Base-by-base conservation (phyloP, 2,888 invertebrate genomes). In the Unio pictorum region DNA sequence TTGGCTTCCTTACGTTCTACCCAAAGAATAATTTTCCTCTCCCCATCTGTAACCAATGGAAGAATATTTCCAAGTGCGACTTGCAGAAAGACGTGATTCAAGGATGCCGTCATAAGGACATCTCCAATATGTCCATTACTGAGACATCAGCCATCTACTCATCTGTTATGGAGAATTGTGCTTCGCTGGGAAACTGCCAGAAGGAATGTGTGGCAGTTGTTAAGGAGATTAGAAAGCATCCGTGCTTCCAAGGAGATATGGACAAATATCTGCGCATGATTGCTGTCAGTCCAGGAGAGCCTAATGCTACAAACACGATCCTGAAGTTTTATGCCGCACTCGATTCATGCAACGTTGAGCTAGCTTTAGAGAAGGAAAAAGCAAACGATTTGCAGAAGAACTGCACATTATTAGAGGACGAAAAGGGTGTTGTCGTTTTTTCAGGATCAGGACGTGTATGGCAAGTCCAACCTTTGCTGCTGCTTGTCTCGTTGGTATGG, bases 1-100 rank as follows among this genome's bases (percentile, higher is more conserved):
- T 67, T 60, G 80, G 76, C 4, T 84, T 83, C 72, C 11, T 86
- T 23, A 77, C 76, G 26, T 76, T 78, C 64, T 84, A 84, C 71
- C 83, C 84, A 0, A 66, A 61, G 58, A 57, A 74, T 55, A 78
- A 77, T 54, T 45, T 45, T 45, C 45, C 67, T 56, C 18, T 11
- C 59, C 26, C 57, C 59, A 68, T 8, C 5, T 71, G 71, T 54
- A 64, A 62, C 0, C 55, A 68, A 1, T 61, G 34, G n/a, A 55
- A 57, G 4, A 68, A 61, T 61, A 30, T 69, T 17, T 64, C 61
- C 18, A 5, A 30, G 1, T 71, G 74, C 55, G 73, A 71, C 60
- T 45, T 30, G 7, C 56, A 61, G 0, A 54, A 64, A 4, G 66
- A 62, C 8, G 61, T 67, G 0, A 57, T 73, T 30, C 58, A 72